These are phyloP conservation scores for Limnothrissa miodon DNA, from an alignment of 2,113 vertebrate genomes.

Conservation along the genomic window DNA sequence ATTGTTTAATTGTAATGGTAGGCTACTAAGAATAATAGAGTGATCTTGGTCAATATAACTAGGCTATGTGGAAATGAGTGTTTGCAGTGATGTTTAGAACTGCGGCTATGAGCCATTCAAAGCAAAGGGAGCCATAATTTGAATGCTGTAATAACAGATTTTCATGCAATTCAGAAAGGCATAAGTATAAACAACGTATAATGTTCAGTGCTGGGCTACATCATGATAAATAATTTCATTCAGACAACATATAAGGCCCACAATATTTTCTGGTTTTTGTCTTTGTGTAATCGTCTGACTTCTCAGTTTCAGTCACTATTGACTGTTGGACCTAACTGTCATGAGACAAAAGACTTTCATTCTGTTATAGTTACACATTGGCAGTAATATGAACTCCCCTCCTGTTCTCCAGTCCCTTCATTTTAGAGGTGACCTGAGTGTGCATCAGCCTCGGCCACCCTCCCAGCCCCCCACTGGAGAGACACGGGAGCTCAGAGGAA, in stretches of 20 bases:
- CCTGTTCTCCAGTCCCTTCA: neutral
- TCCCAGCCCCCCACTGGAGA: slow-evolving; percentile 3
- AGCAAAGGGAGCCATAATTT: neutral
- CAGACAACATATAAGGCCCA: neutral
- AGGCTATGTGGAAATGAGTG: neutral
- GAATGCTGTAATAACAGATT: neutral
- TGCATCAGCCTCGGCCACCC: neutral
- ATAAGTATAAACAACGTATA: neutral
- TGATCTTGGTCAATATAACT: neutral
- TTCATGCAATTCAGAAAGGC: neutral
- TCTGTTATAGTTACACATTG: neutral
- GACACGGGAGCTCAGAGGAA: neutral
- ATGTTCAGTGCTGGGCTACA: neutral
- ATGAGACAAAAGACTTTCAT: slow-evolving; percentile 8
- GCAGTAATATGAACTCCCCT: neutral
- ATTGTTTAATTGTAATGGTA: neutral
- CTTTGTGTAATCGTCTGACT: neutral
- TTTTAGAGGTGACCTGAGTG: slow-evolving; percentile 12
- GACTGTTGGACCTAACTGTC: slow-evolving; percentile 15
- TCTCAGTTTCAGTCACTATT: slow-evolving; percentile 1
- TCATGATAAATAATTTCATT: neutral
- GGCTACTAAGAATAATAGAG: too few species aligned
- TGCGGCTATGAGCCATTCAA: neutral
- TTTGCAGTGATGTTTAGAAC: neutral
- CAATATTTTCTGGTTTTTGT: too few species aligned